Evolutionary conservation across 2,113 vertebrate species (phyloP), one percentile per base, ranked within the genome.

Genomic region (Podiceps cristatus): DNA sequence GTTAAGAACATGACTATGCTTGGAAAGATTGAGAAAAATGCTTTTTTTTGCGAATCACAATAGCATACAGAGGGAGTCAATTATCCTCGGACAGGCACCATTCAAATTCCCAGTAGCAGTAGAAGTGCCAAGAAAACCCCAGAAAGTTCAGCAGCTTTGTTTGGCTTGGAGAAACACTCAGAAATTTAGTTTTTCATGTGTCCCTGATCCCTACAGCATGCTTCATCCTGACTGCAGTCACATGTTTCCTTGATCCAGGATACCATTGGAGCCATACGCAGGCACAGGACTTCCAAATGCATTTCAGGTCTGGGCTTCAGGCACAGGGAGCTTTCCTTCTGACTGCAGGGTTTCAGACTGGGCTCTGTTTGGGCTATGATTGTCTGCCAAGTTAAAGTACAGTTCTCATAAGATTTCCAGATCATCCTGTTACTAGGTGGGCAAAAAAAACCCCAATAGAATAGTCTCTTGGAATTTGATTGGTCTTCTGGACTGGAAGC

Each of bases 1-100:
- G 4, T 74, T 74, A 91, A 76, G 58, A 91, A 31, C 19, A 72
- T 96, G 89, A 96, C 80, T 87, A 35, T 91, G 83, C 42, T 77
- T 64, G 91, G 96, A 97, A 97, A 95, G 89, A 95, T 16, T 96
- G 91, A 95, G 74, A 95, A 97, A 94, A 97, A 96, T 93, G 62
- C 28, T 66, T 28, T 66, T 93, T 87, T 87, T 87, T 71, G 56
- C 93, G 81, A 88, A 91, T 94, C 85, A 93, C 94, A 96, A 96
- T 95, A 95, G 95, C 8, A 1, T 82, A 76, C 77, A 85, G 84
- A 93, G 71, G 77, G 89, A 94, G 87, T 86, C 84, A 93, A 69
- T 97, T 96, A 96, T 69, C 77, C 77, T 85, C 10, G 0, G 53
- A 93, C 64, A 96, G 89, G 84, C 94, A 96, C 77, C n/a, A 77